Evolutionary conservation across 2,113 vertebrate species (phyloP).

Genomic region (Cephalopterus ornatus): DNA sequence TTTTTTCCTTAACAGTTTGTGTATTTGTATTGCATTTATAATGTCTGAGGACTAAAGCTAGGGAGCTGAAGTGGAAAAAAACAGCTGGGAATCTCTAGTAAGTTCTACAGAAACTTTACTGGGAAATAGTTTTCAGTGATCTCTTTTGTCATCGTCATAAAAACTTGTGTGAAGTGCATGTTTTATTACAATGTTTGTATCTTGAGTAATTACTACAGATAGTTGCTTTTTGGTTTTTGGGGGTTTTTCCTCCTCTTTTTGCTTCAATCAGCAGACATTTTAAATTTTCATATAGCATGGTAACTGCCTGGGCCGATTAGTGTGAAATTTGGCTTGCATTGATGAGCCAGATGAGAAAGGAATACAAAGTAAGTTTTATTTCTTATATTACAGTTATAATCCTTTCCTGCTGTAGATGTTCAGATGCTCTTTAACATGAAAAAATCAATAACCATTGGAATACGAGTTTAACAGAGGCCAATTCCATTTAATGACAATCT

Average conservation of each 20-base stretch:
- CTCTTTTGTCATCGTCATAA: not conserved
- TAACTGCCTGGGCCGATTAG: slow-evolving; percentile 48
- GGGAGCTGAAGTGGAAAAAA: not conserved
- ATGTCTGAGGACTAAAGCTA: not conserved
- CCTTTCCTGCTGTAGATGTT: slow-evolving; percentile 26
- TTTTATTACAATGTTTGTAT: not conserved
- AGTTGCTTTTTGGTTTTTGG: not conserved
- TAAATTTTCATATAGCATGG: slow-evolving; percentile 18
- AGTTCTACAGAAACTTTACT: not conserved
- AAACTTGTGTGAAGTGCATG: not conserved
- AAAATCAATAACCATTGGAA: not conserved
- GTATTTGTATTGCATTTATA: not conserved
- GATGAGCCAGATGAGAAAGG: slow-evolving; percentile 30
- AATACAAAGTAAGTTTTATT: slow-evolving; percentile 61
- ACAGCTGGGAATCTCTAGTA: not conserved
- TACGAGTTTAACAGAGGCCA: not conserved
- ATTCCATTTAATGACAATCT: not conserved
- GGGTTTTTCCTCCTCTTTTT: not conserved
- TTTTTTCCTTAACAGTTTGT: not conserved
- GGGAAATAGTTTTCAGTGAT: not conserved
- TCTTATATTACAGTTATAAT: slow-evolving; percentile 24
- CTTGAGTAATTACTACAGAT: not conserved
- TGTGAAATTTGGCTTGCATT: slow-evolving; percentile 47
- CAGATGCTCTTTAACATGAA: slow-evolving; percentile 13
- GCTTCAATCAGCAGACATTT: slow-evolving; percentile 37